Percentiles rank a stretch among this genome's conserved stretches.
phyloP scores from a whole-genome alignment of 2,797 vertebrate species.

The Loriculus beryllinus region DNA sequence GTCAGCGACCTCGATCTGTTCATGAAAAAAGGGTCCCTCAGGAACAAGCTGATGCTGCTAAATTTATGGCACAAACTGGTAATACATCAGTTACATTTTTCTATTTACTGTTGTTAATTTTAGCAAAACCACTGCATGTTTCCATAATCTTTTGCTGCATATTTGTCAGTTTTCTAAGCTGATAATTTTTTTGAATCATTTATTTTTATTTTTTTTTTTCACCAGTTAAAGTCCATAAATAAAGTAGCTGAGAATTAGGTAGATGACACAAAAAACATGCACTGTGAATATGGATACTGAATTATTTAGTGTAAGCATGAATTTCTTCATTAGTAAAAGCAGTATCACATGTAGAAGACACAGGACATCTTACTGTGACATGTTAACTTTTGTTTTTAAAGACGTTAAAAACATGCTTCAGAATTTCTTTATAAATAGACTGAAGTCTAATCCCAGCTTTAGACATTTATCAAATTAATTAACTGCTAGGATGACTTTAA shows the following conservation, averaged over 20 bases:
- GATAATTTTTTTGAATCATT: slow-evolving; percentile 80
- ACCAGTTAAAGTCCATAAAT: slow-evolving; percentile 87
- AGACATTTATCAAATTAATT: slow-evolving; percentile 54
- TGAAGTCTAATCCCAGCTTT: slow-evolving; percentile 40
- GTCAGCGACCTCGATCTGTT: slow-evolving; percentile 99
- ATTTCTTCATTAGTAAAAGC: slow-evolving; percentile 10
- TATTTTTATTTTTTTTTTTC: slow-evolving; percentile 68
- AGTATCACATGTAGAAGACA: not conserved
- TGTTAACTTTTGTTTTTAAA: not conserved
- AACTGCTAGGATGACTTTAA: slow-evolving; percentile 27
- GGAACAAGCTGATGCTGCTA: slow-evolving; percentile 99
- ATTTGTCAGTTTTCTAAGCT: slow-evolving; percentile 84
- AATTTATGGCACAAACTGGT: slow-evolving; percentile 99
- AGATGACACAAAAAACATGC: slow-evolving; percentile 35
- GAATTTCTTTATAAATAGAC: slow-evolving; percentile 29
- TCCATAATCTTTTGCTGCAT: slow-evolving; percentile 85
- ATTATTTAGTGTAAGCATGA: not conserved
- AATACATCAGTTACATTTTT: slow-evolving; percentile 98
- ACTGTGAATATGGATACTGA: slow-evolving; percentile 34
- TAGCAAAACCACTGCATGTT: slow-evolving; percentile 98
- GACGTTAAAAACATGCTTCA: not conserved
- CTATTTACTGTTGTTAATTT: slow-evolving; percentile 85
- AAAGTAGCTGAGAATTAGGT: slow-evolving; percentile 79
- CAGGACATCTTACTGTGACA: not conserved
- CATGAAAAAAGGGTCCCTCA: slow-evolving; percentile 99